Conservation (phyloP, 2,113 vertebrate species). For the Notarius lentiginosus region DNA sequence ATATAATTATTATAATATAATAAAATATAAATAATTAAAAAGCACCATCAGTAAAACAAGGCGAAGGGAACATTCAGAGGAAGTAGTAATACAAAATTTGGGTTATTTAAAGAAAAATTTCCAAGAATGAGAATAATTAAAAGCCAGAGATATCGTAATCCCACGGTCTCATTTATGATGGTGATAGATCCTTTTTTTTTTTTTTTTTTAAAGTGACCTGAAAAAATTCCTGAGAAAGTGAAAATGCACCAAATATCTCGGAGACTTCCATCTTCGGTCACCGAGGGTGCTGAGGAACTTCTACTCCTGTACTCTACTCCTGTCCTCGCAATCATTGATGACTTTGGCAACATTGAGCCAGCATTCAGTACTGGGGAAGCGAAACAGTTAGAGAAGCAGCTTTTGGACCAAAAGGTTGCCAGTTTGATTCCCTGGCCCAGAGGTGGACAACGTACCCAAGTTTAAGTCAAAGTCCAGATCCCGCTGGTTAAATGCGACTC, state of each 20-base stretch:
- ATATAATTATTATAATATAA: too few relatives aligned
- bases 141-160: background rate
- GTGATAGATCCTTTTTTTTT: background rate
- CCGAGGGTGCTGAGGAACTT: too few relatives aligned
- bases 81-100: background rate
- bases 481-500: too few relatives aligned
- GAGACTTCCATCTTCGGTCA: too few relatives aligned
- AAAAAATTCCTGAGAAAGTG: background rate
- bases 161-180: background rate
- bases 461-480: too few relatives aligned
- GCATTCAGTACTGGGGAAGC: background rate
- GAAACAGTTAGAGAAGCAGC: too few relatives aligned
- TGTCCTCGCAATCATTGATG: too few relatives aligned
- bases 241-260: background rate
- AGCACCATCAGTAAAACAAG: background rate
- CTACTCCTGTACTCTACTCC: too few relatives aligned
- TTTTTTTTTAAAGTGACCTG: too few relatives aligned
- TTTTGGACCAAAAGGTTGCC: too few relatives aligned
- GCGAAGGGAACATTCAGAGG: background rate
- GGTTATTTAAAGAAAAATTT: background rate
- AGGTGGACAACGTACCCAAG: too few relatives aligned
- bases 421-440: too few relatives aligned
- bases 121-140: background rate
- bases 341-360: background rate
- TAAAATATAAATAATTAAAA: background rate